Evolutionary conservation across 2,113 vertebrate genomes (phyloP).

Genomic region (Albula glossodonta): DNA sequence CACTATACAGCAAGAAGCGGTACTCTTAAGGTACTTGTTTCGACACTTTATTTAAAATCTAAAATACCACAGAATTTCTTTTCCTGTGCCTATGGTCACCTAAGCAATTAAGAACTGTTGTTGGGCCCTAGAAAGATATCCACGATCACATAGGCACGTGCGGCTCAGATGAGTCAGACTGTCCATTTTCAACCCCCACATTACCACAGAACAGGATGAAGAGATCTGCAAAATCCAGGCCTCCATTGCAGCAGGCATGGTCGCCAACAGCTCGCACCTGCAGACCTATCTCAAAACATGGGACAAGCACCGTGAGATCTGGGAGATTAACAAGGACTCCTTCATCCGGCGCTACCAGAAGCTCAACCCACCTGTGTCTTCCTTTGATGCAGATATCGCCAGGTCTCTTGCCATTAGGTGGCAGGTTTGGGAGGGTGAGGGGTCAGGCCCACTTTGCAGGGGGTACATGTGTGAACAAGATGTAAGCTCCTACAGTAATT

Average conservation of each 20-base stretch:
- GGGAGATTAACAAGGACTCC: conserved; percentile 84
- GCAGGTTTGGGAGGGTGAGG: neutral
- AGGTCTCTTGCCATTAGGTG: conserved; percentile 59
- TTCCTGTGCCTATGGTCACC: too few species aligned
- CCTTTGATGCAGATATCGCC: conserved; percentile 82
- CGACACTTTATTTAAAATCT: neutral
- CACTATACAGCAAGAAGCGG: too few species aligned
- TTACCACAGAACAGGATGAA: conserved; percentile 74
- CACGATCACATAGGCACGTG: too few species aligned
- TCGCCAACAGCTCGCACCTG: conserved; percentile 65
- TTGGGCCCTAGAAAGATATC: too few species aligned
- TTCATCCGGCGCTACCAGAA: conserved; percentile 79
- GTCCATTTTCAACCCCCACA: conserved; percentile 1
- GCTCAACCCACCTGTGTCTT: conserved; percentile 76
- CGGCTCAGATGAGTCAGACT: neutral
- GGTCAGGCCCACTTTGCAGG: neutral
- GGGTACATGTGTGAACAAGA: too few species aligned
- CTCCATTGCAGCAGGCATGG: conserved; percentile 73
- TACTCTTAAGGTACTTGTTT: neutral
- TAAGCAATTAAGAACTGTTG: neutral
- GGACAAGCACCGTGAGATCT: conserved; percentile 83
- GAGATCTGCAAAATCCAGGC: conserved; percentile 81
- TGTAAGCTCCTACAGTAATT: too few species aligned
- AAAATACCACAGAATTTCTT: too few species aligned
- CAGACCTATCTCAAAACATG: conserved; percentile 81